Conservation (phyloP, 1,140 invertebrate genomes). For the Zaprionus lachaisei region DNA sequence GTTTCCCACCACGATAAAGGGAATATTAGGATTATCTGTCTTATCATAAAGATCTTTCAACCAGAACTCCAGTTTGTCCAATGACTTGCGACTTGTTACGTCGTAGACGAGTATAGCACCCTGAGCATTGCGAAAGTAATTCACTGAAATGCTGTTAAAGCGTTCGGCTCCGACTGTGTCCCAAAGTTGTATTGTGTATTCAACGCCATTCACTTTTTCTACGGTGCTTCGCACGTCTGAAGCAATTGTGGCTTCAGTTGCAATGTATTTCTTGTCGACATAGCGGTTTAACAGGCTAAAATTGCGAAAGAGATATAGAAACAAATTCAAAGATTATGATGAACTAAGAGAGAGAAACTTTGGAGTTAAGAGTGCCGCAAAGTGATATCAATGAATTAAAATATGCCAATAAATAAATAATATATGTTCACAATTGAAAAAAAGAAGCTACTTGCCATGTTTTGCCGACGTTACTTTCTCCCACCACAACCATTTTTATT, state of each 20-base stretch:
- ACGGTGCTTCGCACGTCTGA: conserved; percentile 97
- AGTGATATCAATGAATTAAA: too few relatives aligned
- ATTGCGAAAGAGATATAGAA: conserved; percentile 1
- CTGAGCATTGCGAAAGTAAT: conserved; percentile 97
- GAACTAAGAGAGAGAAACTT: too few relatives aligned
- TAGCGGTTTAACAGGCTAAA: conserved; percentile 95
- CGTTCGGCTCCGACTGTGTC: conserved; percentile 99
- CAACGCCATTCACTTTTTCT: conserved; percentile 94
- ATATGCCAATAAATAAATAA: too few relatives aligned
- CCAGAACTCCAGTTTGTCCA: conserved; percentile 96
- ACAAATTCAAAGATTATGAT: too few relatives aligned
- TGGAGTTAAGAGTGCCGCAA: too few relatives aligned
- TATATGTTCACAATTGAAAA: too few relatives aligned
- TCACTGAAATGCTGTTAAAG: conserved; percentile 97
- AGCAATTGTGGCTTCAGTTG: conserved; percentile 96
- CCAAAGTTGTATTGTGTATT: conserved; percentile 93
- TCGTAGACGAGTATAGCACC: conserved; percentile 98
- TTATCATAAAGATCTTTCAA: conserved; percentile 97
- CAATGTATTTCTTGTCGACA: conserved; percentile 97
- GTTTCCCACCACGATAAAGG: conserved; percentile 99
- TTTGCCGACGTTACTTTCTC: too few relatives aligned
- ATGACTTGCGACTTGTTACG: conserved; percentile 93
- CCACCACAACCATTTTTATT: too few relatives aligned
- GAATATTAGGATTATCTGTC: conserved; percentile 95
- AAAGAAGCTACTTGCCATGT: too few relatives aligned